Base-by-base conservation (phyloP, 2,113 vertebrate species). In the Sturnus vulgaris region DNA sequence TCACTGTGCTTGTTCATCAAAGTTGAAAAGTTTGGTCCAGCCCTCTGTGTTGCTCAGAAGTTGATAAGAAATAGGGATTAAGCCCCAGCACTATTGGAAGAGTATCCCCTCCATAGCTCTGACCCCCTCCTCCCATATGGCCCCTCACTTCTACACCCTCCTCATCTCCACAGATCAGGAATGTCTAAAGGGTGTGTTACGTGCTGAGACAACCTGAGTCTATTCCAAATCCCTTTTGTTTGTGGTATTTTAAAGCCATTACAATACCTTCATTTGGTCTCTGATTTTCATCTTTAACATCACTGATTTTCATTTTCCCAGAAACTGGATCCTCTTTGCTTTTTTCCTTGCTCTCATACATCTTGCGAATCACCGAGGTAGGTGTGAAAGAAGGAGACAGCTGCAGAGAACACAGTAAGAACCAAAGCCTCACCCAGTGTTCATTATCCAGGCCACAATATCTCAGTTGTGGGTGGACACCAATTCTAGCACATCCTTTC, bases 321-420 rank as follows among this genome's bases (percentile, higher is more conserved):
- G 97, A 61, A 69, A 91, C 84, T 31, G 97, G 96, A 47, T 99
- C 99, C 84, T 99, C 99, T 97, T 98, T 99, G 97, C 97, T 98
- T 90, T 99, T 99, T 56, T 99, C 99, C 97, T 99, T 99, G 88
- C 99, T 99, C 92, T 99, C 99, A 0, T 99, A 99, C 99, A 99
- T 99, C 97, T 99, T 99, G 76, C 99, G 99, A 66, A 99, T 99
- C 90, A 99, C 99, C 79, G 99, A 99, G 96, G 99, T 99, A 94
- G 99, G 99, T 85, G 99, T 99, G 93, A 99, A 99, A 88, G 99
- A 99, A 82, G 99, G 99, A 61, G 99, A 99, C 70, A 99, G 97
- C 99, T 99, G 97, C 55, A 93, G 86, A 94, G 75, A 85, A 65
- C 57, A 89, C 1, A 83, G 44, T 3, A 50, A 86, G 25, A 42